phyloP scores from a whole-genome alignment of 2,113 vertebrate species.

The Misgurnus mizolepis region DNA sequence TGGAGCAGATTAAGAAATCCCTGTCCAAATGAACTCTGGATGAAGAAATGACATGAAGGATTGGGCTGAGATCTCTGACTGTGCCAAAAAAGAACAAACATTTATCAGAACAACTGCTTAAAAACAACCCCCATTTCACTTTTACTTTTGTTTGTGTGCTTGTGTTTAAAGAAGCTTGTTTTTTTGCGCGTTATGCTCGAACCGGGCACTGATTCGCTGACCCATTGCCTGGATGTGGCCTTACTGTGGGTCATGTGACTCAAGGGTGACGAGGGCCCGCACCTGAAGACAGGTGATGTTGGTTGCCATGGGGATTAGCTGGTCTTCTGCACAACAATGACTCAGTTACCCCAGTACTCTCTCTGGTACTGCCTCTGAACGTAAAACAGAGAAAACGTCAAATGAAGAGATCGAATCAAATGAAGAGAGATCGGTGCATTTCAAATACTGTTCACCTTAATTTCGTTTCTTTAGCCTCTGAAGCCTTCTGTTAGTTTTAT shows the following conservation, averaged over 20 bases:
- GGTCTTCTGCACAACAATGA: slow-evolving; percentile 48
- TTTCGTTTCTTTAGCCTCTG: slow-evolving; percentile 76
- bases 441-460: slow-evolving; percentile 84
- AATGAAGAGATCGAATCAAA: slow-evolving; percentile 69
- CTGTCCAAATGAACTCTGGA: slow-evolving; percentile 87
- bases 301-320: slow-evolving; percentile 46
- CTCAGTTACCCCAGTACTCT: slow-evolving; percentile 72
- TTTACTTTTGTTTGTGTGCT: slow-evolving; percentile 60
- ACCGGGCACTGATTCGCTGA: slow-evolving; percentile 26
- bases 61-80: slow-evolving; percentile 79
- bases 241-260: slow-evolving; percentile 34
- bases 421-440: slow-evolving; percentile 73
- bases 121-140: slow-evolving; percentile 54
- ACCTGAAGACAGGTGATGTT: slow-evolving; percentile 41
- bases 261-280: slow-evolving; percentile 51
- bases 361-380: slow-evolving; percentile 89
- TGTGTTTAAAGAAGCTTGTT: slow-evolving; percentile 47
- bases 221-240: slow-evolving; percentile 18
- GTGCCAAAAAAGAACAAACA: slow-evolving; percentile 84
- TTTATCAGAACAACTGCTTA: slow-evolving; percentile 52
- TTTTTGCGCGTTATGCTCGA: slow-evolving; percentile 51
- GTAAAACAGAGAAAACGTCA: slow-evolving; percentile 73
- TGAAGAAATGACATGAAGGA: slow-evolving; percentile 69
- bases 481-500: slow-evolving; percentile 63
- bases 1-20: slow-evolving; percentile 96